Percentiles rank a stretch among this genome's conserved stretches.
Evolutionary conservation across 1,140 invertebrate species (phyloP).

Genomic region (roundworm (Caenorhabditis elegans)): WBcel235 BX284606.5:4108501-4109000

Average conservation of each 20-base stretch:
- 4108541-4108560: constrained; percentile 34
- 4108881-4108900: too few relatives aligned
- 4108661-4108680: constrained; percentile 45
- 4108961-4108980: constrained; percentile 45
- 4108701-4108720: constrained; percentile 41
- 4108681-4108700: constrained; percentile 39
- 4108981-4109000: constrained; percentile 39
- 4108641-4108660: constrained; percentile 35
- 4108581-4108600: constrained; percentile 6
- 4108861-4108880: constrained; percentile 36
- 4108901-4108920: constrained; percentile 8
- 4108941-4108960: constrained; percentile 50
- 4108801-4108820: constrained; percentile 45
- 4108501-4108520: constrained; percentile 46
- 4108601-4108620: constrained; percentile 41
- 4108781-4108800: not conserved
- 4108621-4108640: constrained; percentile 48
- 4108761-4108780: too few relatives aligned
- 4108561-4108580: not conserved
- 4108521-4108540: constrained; percentile 45
- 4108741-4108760: constrained; percentile 33
- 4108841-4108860: constrained; percentile 42
- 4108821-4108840: constrained; percentile 35
- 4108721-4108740: constrained; percentile 36
- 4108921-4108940: constrained; percentile 43